phyloP scores from a whole-genome alignment of 2,888 invertebrate species.

The Leptopilina myrica region DNA sequence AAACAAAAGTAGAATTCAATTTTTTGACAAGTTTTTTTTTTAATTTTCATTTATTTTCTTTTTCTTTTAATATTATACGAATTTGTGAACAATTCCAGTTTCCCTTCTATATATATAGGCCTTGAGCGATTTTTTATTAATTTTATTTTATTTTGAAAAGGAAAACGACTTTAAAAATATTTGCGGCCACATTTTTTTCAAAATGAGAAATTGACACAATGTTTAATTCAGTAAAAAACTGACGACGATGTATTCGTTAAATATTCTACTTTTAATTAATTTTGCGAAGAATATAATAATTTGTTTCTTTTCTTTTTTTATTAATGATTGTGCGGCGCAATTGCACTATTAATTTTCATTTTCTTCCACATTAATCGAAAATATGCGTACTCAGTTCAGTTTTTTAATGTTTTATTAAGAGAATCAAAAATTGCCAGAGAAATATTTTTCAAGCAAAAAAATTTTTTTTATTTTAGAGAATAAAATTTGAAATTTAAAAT shows the following conservation, averaged over 20 bases:
- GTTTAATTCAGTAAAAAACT: background rate
- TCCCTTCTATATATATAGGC: background rate
- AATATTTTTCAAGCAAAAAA: background rate
- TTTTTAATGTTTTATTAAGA: background rate
- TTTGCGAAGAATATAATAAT: slow-evolving; percentile 45
- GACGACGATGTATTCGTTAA: slow-evolving; percentile 22
- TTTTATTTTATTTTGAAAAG: background rate
- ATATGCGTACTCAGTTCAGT: background rate
- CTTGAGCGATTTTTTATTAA: slow-evolving; percentile 5
- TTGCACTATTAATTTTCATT: slow-evolving; percentile 44
- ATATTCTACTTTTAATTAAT: slow-evolving; percentile 8
- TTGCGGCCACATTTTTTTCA: background rate
- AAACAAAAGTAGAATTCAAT: slow-evolving; percentile 10
- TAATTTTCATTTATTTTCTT: slow-evolving; percentile 10
- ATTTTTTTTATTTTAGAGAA: background rate
- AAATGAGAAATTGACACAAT: slow-evolving; percentile 6
- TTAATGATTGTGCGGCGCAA: slow-evolving; percentile 60
- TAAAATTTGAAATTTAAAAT: background rate
- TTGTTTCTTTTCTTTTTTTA: slow-evolving; percentile 1
- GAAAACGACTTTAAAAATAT: slow-evolving; percentile 5
- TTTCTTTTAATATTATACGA: slow-evolving; percentile 4
- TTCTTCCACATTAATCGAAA: background rate
- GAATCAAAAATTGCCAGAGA: slow-evolving; percentile 9
- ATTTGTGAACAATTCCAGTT: slow-evolving; percentile 8
- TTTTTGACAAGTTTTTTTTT: background rate